Conservation (phyloP, 2,113 vertebrate genomes). For the Artemisiospiza belli region DNA sequence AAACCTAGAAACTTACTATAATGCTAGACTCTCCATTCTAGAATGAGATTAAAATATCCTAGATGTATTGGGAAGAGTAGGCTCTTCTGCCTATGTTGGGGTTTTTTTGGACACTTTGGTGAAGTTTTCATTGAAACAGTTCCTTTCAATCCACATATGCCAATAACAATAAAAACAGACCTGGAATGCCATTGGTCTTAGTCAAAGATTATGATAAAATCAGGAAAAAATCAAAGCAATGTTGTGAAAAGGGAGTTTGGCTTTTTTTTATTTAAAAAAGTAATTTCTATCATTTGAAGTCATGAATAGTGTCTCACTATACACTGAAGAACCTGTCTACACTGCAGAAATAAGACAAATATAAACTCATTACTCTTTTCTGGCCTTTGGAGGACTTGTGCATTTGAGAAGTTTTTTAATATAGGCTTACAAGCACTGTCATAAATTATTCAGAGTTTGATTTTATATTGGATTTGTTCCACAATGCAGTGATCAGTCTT, state of each 20-base stretch:
- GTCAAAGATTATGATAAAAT: not conserved
- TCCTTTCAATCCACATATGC: not conserved
- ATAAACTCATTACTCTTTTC: constrained; percentile 18
- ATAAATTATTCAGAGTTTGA: constrained; percentile 61
- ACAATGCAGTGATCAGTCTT: constrained; percentile 1
- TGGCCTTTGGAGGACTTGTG: not conserved
- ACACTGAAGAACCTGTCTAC: not conserved
- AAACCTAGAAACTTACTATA: not conserved
- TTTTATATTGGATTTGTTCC: constrained; percentile 39
- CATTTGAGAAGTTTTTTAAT: constrained; percentile 41
- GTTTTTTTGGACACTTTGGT: not conserved
- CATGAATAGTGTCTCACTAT: not conserved
- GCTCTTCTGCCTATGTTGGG: not conserved
- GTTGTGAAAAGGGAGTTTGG: not conserved
- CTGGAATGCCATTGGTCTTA: not conserved
- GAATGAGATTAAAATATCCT: not conserved
- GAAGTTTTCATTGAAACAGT: not conserved
- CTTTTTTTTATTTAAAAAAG: not conserved
- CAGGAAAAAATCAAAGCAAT: not conserved
- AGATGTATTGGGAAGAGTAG: not conserved
- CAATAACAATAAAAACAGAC: not conserved
- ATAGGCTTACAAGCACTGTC: constrained; percentile 20
- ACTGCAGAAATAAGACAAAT: constrained; percentile 20
- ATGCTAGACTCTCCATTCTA: not conserved
- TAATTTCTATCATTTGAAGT: not conserved